Evolutionary conservation across 2,113 vertebrate species (phyloP).

Genomic region (Silurus asotus): DNA sequence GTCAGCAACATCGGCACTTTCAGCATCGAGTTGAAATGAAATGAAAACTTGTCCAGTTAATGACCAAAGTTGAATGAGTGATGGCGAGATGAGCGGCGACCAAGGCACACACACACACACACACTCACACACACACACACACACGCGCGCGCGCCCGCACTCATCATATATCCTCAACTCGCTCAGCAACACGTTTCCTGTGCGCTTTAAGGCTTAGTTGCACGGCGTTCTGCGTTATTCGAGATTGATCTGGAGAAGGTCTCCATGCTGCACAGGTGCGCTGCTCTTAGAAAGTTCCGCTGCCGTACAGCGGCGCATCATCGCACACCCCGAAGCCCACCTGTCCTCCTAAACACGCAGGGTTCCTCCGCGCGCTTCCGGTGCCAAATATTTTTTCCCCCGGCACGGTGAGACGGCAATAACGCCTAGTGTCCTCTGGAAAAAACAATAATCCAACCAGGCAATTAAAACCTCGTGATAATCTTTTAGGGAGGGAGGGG

Average conservation of each 20-base stretch:
- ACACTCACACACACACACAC: background rate
- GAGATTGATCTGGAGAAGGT: background rate
- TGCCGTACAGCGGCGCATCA: slow-evolving; percentile 37
- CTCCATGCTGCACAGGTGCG: slow-evolving; percentile 35
- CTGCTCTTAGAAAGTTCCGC: slow-evolving; percentile 61
- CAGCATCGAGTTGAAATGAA: slow-evolving; percentile 34
- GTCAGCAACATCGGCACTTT: slow-evolving; percentile 37
- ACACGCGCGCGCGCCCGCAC: too few species aligned
- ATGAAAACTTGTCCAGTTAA: slow-evolving; percentile 49
- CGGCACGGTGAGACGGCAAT: slow-evolving; percentile 41
- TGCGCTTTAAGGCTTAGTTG: background rate
- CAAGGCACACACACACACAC: slow-evolving; percentile 48
- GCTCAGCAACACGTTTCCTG: slow-evolving; percentile 26
- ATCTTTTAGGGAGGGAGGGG: too few species aligned
- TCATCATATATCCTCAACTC: slow-evolving; percentile 14
- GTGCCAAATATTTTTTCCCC: slow-evolving; percentile 37
- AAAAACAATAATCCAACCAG: background rate
- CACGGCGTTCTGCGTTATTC: background rate
- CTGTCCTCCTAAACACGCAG: slow-evolving; percentile 50
- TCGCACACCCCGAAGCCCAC: slow-evolving; percentile 45
- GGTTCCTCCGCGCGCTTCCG: slow-evolving; percentile 35
- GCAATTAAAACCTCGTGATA: background rate
- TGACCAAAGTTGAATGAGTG: slow-evolving; percentile 43
- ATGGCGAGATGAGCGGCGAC: slow-evolving; percentile 29
- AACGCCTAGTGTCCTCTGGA: slow-evolving; percentile 37